Conservation (phyloP, 1,140 invertebrate species). For the Armadillidium nasatum region DNA sequence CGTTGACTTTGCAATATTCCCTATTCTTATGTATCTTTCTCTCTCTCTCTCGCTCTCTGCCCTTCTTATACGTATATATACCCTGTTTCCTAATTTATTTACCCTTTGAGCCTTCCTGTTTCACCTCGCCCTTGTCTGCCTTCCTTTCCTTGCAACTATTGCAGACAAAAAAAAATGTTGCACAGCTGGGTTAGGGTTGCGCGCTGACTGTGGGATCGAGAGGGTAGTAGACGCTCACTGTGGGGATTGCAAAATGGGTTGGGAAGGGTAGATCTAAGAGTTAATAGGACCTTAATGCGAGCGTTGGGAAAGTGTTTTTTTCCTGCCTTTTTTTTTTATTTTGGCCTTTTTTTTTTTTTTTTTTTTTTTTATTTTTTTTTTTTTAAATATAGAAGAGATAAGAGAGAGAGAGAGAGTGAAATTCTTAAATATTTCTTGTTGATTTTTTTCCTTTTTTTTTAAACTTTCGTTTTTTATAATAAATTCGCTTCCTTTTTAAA, state of each 20-base stretch:
- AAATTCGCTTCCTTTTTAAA: no score
- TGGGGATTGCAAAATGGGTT: slow-evolving; percentile 1
- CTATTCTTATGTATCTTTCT: neutral
- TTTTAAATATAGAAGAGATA: neutral
- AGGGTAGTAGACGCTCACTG: neutral
- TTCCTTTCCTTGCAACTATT: slow-evolving; percentile 10
- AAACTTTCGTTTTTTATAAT: no score
- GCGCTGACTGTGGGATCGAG: neutral
- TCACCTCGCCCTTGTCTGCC: neutral
- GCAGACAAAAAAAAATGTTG: neutral
- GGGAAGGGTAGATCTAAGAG: slow-evolving; percentile 2
- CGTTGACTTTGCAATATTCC: neutral
- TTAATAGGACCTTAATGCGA: slow-evolving; percentile 7
- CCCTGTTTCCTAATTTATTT: slow-evolving; percentile 5
- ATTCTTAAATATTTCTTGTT: neutral
- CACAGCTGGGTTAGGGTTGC: slow-evolving; percentile 1
- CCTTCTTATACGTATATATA: no score
- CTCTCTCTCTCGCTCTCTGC: neutral
- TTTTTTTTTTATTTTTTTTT: no score
- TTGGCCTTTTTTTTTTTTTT: no score
- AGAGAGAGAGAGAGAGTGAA: neutral
- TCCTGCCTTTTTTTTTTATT: neutral
- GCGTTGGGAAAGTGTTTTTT: neutral
- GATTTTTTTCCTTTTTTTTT: neutral
- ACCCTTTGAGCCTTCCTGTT: slow-evolving; percentile 4